Percentiles rank a stretch among this genome's conserved stretches.
These are phyloP conservation scores for Andrena flavipes DNA, from an alignment of 2,888 invertebrate species.

Conservation along the genomic window DNA sequence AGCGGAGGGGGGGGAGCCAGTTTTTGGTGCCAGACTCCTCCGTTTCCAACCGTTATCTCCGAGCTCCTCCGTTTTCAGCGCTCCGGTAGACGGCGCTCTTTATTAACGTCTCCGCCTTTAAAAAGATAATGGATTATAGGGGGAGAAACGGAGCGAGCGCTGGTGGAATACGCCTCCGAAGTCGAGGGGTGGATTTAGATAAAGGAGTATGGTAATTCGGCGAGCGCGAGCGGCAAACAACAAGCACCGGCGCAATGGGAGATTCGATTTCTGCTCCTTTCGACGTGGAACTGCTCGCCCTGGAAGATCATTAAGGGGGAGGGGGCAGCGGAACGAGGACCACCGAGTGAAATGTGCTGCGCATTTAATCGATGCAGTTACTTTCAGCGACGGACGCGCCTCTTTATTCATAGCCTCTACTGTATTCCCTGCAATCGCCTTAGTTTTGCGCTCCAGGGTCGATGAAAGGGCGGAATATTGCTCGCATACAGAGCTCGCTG, in stretches of 20 bases:
- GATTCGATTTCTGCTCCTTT: slow-evolving; percentile 43
- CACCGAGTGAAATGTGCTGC: slow-evolving; percentile 31
- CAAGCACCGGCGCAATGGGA: slow-evolving; percentile 15
- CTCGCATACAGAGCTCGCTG: too few species aligned
- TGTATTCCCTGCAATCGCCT: background rate
- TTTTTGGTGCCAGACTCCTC: slow-evolving; percentile 14
- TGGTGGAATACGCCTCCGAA: slow-evolving; percentile 32
- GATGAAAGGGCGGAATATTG: too few species aligned
- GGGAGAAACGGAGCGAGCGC: background rate
- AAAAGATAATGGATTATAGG: slow-evolving; percentile 46
- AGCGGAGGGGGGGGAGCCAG: background rate
- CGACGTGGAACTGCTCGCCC: background rate
- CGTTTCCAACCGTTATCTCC: background rate
- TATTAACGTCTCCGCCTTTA: slow-evolving; percentile 49
- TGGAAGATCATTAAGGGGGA: slow-evolving; percentile 9
- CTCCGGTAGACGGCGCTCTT: slow-evolving; percentile 16
- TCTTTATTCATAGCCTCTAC: slow-evolving; percentile 9
- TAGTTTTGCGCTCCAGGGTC: background rate
- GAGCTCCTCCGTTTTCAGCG: background rate
- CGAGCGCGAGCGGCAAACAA: slow-evolving; percentile 25
- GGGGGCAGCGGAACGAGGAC: slow-evolving; percentile 37
- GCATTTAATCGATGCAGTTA: slow-evolving; percentile 48
- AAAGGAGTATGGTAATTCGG: slow-evolving; percentile 52
- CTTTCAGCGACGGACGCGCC: slow-evolving; percentile 14
- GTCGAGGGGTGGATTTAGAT: slow-evolving; percentile 30